Percentiles rank a stretch among this genome's conserved stretches.
Conservation (phyloP, 2,797 vertebrate species). For the Borostomias antarcticus region DNA sequence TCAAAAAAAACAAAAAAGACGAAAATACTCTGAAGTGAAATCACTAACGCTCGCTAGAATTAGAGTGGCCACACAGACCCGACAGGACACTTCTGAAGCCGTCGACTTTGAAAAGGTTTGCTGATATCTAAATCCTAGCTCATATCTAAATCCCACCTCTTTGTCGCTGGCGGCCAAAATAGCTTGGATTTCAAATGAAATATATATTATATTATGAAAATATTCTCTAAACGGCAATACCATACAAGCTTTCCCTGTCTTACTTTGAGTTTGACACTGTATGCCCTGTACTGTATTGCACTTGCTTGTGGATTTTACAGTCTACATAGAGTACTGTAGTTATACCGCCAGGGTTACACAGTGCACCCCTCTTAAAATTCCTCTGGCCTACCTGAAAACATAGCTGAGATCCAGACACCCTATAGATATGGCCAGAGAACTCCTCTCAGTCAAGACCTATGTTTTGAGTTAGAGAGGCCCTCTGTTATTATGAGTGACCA, state of each 20-base stretch:
- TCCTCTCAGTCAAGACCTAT: constrained; percentile 17
- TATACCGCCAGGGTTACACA: not conserved
- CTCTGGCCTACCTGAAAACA: constrained; percentile 38
- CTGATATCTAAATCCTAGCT: no score
- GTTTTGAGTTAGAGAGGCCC: not conserved
- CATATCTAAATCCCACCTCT: no score
- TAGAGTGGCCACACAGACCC: not conserved
- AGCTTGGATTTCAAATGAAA: no score
- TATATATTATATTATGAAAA: not conserved
- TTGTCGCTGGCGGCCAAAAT: no score
- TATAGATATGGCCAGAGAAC: constrained; percentile 4
- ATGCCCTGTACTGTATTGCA: not conserved
- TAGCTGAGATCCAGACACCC: constrained; percentile 18
- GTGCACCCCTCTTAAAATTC: constrained; percentile 38
- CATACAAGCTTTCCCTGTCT: no score
- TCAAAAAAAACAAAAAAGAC: not conserved
- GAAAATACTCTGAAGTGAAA: constrained; percentile 26
- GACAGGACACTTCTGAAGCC: not conserved
- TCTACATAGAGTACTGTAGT: not conserved
- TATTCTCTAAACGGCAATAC: not conserved
- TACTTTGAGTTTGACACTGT: not conserved
- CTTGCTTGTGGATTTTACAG: not conserved
- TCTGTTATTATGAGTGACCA: constrained; percentile 10
- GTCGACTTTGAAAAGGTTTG: not conserved
- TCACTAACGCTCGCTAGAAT: not conserved